Percentiles rank a stretch among this genome's conserved stretches.
phyloP scores from a whole-genome alignment of 2,888 invertebrate species.

The Aphrophora alni region DNA sequence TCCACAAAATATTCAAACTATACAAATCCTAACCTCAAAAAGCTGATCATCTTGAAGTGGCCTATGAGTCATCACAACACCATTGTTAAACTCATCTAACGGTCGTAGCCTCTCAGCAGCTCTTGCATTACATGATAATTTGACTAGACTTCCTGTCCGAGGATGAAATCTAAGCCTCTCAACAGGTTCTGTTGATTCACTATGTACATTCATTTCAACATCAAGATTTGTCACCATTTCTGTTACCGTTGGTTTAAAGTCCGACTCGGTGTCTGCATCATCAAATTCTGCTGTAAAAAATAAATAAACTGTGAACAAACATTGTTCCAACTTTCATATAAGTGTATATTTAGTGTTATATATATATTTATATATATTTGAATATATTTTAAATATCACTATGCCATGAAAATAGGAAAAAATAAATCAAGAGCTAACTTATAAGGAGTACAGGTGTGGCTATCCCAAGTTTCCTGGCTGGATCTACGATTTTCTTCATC shows the following conservation, averaged over 20 bases:
- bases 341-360: too few species aligned
- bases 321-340: too few species aligned
- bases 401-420: too few species aligned
- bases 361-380: too few species aligned
- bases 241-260: slow-evolving; percentile 54
- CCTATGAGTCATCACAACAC: slow-evolving; percentile 93
- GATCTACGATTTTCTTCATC: too few species aligned
- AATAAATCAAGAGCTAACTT: too few species aligned
- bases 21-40: slow-evolving; percentile 69
- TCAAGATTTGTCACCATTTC: slow-evolving; percentile 57
- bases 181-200: slow-evolving; percentile 23
- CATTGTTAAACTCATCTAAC: slow-evolving; percentile 94
- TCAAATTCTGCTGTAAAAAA: not conserved
- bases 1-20: too few species aligned
- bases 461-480: too few species aligned
- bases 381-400: too few species aligned
- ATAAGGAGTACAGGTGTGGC: too few species aligned
- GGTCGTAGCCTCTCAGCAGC: slow-evolving; percentile 88
- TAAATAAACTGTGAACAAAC: too few species aligned
- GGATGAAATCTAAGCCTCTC: slow-evolving; percentile 46
- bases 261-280: not conserved
- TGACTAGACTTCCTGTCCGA: slow-evolving; percentile 62
- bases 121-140: slow-evolving; percentile 74
- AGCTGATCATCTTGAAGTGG: slow-evolving; percentile 86
- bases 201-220: slow-evolving; percentile 56